Base-by-base conservation (phyloP, 2,113 vertebrate genomes). In the Orycteropus afer region DNA sequence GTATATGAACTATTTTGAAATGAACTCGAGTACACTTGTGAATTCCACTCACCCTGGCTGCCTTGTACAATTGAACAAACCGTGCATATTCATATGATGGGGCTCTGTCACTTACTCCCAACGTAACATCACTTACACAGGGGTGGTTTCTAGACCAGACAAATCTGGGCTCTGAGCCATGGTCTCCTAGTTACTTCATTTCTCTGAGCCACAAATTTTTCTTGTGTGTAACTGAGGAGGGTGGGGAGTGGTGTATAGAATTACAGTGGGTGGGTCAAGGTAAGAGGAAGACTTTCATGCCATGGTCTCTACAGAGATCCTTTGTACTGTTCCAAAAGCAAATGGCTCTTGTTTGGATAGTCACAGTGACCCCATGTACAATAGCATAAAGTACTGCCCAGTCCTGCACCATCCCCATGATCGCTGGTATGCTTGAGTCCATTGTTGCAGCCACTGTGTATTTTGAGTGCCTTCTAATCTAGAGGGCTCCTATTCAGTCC, bases 261-360 rank as follows among this genome's bases (percentile, higher is more conserved):
- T 3, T 51, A 45, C 13, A 85, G 37, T 42, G 10, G 76, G 34
- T 27, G 8, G 23, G 63, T 65, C 27, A 74, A 86, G 25, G 27
- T 45, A 89, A 92, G 63, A 57, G 27, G 90, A 87, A 89, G 14
- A 47, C 27, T 17, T 59, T 84, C 47, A 5, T 63, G 32, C 81
- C 32, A 6, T 18, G 6, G 12, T 2, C 22, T 73, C 73, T 40
- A 42, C 1, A n/a, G n/a, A 65, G 8, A 13, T 32, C 20, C 51
- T 81, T 59, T 29, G 7, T 63, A 20, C 80, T 69, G 6, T 47
- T 89, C 4, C 11, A 59, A 34, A 92, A 76, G 76, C 55, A 51
- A 76, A 67, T 20, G 27, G 23, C 14, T 81, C 23, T 57, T 57
- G 32, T 89, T 59, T 59, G 37, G 14, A 15, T 47, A 12, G 37